Conservation (phyloP, 2,888 invertebrate species). For the Siphlonurus alternatus region DNA sequence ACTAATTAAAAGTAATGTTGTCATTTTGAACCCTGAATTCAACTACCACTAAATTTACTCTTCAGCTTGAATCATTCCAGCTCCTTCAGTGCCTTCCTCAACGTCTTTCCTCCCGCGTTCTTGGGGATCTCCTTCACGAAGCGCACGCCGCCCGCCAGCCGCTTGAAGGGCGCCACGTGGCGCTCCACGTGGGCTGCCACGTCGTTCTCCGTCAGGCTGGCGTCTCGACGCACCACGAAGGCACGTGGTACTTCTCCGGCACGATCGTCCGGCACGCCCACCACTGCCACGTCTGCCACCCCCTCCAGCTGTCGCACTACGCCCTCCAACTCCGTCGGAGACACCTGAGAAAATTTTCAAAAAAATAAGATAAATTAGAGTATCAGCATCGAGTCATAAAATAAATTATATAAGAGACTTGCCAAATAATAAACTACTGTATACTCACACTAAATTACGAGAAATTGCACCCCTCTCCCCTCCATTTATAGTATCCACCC, state of each 20-base stretch:
- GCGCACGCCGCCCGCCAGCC: conserved; percentile 33
- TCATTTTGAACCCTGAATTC: too few relatives aligned
- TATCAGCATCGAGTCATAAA: conserved; percentile 1
- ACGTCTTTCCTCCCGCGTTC: conserved; percentile 21
- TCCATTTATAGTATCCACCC: too few relatives aligned
- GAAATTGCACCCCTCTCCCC: too few relatives aligned
- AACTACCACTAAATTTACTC: too few relatives aligned
- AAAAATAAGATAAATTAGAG: conserved; percentile 3
- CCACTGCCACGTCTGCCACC: conserved; percentile 61
- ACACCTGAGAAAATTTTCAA: conserved; percentile 40
- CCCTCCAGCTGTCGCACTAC: conserved; percentile 51
- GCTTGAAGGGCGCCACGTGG: conserved; percentile 55
- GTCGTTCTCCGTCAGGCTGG: conserved; percentile 22
- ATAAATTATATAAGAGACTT: neutral
- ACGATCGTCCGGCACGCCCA: conserved; percentile 50
- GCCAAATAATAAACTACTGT: too few relatives aligned
- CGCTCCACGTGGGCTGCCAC: conserved; percentile 17
- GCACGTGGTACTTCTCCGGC: conserved; percentile 62
- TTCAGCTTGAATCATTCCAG: too few relatives aligned
- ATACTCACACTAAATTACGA: too few relatives aligned
- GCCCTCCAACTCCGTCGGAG: conserved; percentile 71
- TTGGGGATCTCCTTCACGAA: conserved; percentile 26
- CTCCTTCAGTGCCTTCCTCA: conserved; percentile 12
- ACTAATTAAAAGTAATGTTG: too few relatives aligned
- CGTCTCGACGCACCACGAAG: conserved; percentile 45